A percentile compares a stretch with the other conserved stretches of the same genome.
Evolutionary conservation across 2,113 vertebrate species (phyloP).

Genomic region (Cephalophus harveyi): DNA sequence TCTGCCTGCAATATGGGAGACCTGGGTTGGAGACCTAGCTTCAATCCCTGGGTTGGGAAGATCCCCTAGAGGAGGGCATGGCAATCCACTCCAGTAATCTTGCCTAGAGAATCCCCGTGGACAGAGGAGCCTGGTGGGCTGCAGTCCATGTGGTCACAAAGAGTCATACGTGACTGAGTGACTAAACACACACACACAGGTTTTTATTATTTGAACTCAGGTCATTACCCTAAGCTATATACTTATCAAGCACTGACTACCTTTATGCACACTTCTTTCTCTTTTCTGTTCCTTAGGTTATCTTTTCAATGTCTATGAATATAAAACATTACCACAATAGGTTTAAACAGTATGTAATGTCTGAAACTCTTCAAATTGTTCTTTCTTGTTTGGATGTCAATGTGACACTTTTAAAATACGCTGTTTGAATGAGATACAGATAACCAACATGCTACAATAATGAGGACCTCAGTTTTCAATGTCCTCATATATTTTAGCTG

Average conservation of each 20-base stretch:
- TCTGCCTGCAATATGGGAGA: neutral
- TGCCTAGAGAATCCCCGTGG: neutral
- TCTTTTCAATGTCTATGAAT: neutral
- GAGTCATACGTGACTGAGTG: neutral
- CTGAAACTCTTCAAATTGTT: slow-evolving; percentile 7
- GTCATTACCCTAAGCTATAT: neutral
- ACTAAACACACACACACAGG: neutral
- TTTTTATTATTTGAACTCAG: neutral
- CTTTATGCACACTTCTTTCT: neutral
- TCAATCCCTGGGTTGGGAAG: neutral
- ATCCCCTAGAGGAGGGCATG: neutral
- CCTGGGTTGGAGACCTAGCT: neutral
- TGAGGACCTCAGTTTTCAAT: neutral
- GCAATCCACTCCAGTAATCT: neutral
- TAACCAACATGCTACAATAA: neutral
- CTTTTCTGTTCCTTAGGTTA: neutral
- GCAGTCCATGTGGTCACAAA: neutral
- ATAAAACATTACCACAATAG: neutral
- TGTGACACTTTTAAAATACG: neutral
- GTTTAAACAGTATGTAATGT: neutral
- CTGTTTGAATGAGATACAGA: neutral
- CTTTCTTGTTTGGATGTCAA: slow-evolving; percentile 14
- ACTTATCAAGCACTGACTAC: neutral
- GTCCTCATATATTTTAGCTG: slow-evolving; percentile 16
- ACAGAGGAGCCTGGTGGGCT: neutral